These are phyloP conservation scores for Natrix natrix DNA, from an alignment of 2,797 vertebrate species.

Conservation along the genomic window DNA sequence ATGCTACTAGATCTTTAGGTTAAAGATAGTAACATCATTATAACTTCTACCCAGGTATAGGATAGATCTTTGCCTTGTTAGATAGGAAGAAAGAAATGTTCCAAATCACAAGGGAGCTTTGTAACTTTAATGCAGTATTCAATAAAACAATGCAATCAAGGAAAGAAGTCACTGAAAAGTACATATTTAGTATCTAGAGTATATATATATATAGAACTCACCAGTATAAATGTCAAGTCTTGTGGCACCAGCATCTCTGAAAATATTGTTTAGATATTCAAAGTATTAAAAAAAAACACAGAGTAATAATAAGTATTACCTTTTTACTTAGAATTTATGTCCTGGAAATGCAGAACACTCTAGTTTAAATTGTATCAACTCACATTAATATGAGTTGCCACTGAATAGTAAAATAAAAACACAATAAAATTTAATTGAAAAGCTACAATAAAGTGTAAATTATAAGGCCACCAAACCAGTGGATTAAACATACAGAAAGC, in stretches of 20 bases:
- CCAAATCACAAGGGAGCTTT: constrained; percentile 5
- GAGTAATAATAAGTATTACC: background rate
- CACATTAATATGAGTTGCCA: background rate
- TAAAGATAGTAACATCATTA: background rate
- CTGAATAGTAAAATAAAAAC: background rate
- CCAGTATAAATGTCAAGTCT: constrained; percentile 67
- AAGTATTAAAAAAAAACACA: background rate
- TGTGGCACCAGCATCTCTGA: constrained; percentile 56
- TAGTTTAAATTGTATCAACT: background rate
- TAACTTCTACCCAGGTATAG: background rate
- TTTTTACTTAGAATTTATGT: background rate
- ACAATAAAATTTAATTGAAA: background rate
- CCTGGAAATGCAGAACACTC: background rate
- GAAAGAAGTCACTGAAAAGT: background rate
- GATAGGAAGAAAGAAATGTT: background rate
- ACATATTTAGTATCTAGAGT: background rate
- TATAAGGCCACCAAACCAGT: background rate
- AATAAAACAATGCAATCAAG: background rate
- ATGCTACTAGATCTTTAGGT: background rate
- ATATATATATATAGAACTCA: constrained; percentile 45
- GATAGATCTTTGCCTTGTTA: background rate
- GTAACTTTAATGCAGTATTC: constrained; percentile 10
- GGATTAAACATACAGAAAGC: background rate
- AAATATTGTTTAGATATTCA: constrained; percentile 54
- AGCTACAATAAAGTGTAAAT: background rate